Base-by-base conservation (phyloP, 2,888 invertebrate species). In the Brenthis ino region DNA sequence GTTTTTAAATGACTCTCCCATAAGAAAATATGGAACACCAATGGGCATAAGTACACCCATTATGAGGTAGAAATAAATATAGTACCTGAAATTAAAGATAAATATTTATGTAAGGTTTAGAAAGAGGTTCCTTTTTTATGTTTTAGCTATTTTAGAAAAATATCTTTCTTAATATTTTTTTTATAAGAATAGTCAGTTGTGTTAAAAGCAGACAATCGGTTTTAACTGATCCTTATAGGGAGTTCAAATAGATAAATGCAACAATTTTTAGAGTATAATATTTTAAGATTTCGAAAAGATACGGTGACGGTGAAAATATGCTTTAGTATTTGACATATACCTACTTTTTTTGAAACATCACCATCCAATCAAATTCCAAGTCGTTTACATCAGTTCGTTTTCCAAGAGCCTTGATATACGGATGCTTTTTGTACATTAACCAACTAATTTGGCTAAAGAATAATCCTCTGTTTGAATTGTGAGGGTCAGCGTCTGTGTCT, bases 391-490 rank as follows among this genome's bases (percentile, higher is more conserved):
- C 96, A 48, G 97, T 94, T 33, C 89, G 92, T 69, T 76, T 95
- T 33, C 94, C 96, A 75, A 96, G 95, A 69, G 93, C 91, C 43
- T 94, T 94, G 48, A 96, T 96, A 72, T 95, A 94, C 0, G 96
- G 97, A 81, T 98, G 97, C 82, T 97, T 97, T 74, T 93, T 94
- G 71, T 91, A 89, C 94, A 97, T 94, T 24, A 98, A 88, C 98
- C 98, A 98, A 6, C 98, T 98, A 64, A 98, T 94, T 83, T 98
- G 98, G 2, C 96, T 94, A 87, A 97, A 98, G 92, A 97, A 98
- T 91, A 98, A 97, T 0, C 98, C 98, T 57, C 96, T 91, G 58
- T 93, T 94, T 0, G 96, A 94, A 81, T 97, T 97, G 85, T 97
- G 97, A 0, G 97, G 97, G 82, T 97, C 97, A 0, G 94, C 96